phyloP scores from a whole-genome alignment of 2,888 invertebrate species.

The Idaea biselata region DNA sequence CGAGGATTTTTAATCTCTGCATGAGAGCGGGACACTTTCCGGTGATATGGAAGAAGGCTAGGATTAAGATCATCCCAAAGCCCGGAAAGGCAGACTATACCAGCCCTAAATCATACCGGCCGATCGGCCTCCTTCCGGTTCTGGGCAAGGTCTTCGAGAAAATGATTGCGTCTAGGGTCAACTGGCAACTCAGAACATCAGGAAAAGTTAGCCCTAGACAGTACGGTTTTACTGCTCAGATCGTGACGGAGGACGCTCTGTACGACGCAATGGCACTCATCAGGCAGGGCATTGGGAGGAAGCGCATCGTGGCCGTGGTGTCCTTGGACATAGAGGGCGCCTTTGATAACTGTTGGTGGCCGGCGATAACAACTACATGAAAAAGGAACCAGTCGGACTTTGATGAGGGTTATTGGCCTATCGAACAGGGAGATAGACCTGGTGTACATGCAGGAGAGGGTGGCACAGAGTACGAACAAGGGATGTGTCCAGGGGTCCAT shows the following conservation, averaged over 20 bases:
- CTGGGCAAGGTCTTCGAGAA: constrained; percentile 15
- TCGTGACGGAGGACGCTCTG: constrained; percentile 21
- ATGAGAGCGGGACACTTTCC: constrained; percentile 14
- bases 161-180: constrained; percentile 14
- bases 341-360: constrained; percentile 19
- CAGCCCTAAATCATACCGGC: constrained; percentile 7
- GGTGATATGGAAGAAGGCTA: constrained; percentile 16
- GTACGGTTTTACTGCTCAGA: constrained; percentile 24
- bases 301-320: constrained; percentile 2
- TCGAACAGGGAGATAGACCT: neutral
- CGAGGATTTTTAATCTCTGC: constrained; percentile 10
- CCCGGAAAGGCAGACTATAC: constrained; percentile 10
- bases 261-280: constrained; percentile 12
- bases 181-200: constrained; percentile 5
- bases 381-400: constrained; percentile 10
- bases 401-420: constrained; percentile 6
- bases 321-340: constrained; percentile 21
- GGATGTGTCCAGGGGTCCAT: too few species aligned
- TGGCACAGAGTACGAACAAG: neutral
- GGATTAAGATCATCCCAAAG: constrained; percentile 11
- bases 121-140: constrained; percentile 10
- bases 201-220: constrained; percentile 12
- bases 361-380: constrained; percentile 11
- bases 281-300: neutral
- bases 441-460: too few species aligned